A percentile compares a stretch with the other conserved stretches of the same genome.
These are phyloP conservation scores for Galendromus occidentalis DNA, from an alignment of 1,140 invertebrate species.

Conservation along the genomic window DNA sequence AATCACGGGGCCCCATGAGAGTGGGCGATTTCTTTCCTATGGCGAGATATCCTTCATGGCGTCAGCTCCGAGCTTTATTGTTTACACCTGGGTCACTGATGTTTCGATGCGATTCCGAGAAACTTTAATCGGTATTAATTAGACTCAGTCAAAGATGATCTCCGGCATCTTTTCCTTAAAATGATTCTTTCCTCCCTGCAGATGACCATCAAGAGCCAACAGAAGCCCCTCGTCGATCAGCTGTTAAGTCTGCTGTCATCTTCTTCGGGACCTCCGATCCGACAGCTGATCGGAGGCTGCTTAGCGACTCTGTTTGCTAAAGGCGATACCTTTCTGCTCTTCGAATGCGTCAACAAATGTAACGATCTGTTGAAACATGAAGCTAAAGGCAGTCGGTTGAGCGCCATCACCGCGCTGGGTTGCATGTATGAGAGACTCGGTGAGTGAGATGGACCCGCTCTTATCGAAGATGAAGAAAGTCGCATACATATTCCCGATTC, in stretches of 20 bases:
- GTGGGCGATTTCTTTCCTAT: no score
- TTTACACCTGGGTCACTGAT: no score
- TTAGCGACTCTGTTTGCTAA: slow-evolving; percentile 87
- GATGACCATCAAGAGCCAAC: slow-evolving; percentile 87
- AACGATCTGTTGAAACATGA: slow-evolving; percentile 92
- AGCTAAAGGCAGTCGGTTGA: slow-evolving; percentile 38
- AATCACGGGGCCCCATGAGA: no score
- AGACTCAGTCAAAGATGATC: no score
- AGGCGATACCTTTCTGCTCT: slow-evolving; percentile 87
- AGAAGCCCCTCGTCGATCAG: slow-evolving; percentile 85
- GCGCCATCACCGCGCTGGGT: slow-evolving; percentile 89
- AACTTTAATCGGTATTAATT: no score
- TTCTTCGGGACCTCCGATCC: slow-evolving; percentile 70
- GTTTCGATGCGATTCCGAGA: no score
- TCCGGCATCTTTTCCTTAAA: no score
- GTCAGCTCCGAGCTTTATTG: no score
- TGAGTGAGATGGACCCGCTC: background rate
- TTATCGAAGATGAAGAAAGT: no score
- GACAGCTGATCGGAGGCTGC: slow-evolving; percentile 73
- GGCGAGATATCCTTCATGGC: no score
- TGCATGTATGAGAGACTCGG: slow-evolving; percentile 85
- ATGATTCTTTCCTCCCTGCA: slow-evolving; percentile 33
- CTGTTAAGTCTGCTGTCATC: slow-evolving; percentile 62
- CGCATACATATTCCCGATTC: no score
- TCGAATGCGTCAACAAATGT: slow-evolving; percentile 92